Conservation (phyloP, 2,888 invertebrate species). For the Xanthia icteritia region DNA sequence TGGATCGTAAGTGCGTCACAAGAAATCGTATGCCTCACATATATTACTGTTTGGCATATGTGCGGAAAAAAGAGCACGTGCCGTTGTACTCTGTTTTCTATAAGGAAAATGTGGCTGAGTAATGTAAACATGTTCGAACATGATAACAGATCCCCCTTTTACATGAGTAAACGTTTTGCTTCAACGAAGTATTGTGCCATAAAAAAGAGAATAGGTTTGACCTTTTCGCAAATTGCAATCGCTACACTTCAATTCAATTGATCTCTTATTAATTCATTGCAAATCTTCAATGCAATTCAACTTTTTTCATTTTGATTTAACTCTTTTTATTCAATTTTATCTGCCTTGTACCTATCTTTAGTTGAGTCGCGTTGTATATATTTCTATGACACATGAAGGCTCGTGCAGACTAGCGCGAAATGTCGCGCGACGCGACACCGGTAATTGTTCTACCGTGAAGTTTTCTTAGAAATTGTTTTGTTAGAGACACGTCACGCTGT, state of each 20-base stretch:
- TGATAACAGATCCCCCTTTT: slow-evolving; percentile 33
- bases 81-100: background rate
- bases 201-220: slow-evolving; percentile 4
- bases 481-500: too few relatives aligned
- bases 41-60: slow-evolving; percentile 24
- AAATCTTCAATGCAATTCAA: background rate
- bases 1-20: slow-evolving; percentile 42
- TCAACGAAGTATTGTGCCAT: background rate
- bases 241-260: background rate
- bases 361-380: background rate
- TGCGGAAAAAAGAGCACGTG: slow-evolving; percentile 27
- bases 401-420: too few relatives aligned
- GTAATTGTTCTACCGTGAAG: too few relatives aligned
- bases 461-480: too few relatives aligned
- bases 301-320: background rate
- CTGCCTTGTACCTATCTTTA: background rate
- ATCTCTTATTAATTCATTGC: background rate
- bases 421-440: too few relatives aligned
- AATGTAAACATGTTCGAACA: slow-evolving; percentile 39
- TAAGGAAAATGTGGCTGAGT: slow-evolving; percentile 37
- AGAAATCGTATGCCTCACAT: slow-evolving; percentile 31
- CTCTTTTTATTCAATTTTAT: background rate
- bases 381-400: background rate
- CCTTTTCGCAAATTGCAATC: slow-evolving; percentile 18
- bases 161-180: slow-evolving; percentile 19